These are phyloP conservation scores for Automeris io DNA, from an alignment of 2,888 invertebrate species.

Conservation along the genomic window DNA sequence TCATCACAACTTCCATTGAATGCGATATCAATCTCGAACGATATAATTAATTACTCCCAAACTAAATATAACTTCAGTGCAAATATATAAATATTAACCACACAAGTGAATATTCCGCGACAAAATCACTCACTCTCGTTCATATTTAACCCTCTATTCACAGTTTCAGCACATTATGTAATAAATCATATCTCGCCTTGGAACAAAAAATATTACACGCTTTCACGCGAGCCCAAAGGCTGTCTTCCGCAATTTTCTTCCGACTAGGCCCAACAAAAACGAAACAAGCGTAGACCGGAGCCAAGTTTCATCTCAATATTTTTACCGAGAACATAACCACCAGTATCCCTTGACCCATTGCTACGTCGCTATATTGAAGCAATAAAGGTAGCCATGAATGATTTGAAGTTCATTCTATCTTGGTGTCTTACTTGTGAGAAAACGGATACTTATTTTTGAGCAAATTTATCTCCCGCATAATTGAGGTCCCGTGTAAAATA, in stretches of 20 bases:
- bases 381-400: not conserved
- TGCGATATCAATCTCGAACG: no score
- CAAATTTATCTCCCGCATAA: not conserved
- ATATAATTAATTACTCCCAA: no score
- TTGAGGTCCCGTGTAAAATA: not conserved
- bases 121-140: not conserved
- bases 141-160: slow-evolving; percentile 1
- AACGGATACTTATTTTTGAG: slow-evolving; percentile 26
- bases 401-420: slow-evolving; percentile 2
- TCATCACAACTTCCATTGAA: no score
- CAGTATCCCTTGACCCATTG: slow-evolving; percentile 13
- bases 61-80: no score
- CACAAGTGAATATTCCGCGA: not conserved
- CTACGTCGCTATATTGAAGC: not conserved
- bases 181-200: slow-evolving; percentile 30
- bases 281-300: slow-evolving; percentile 23
- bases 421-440: slow-evolving; percentile 26
- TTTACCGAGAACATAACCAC: slow-evolving; percentile 29
- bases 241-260: slow-evolving; percentile 30
- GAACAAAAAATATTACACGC: slow-evolving; percentile 20
- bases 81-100: no score
- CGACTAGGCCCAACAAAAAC: slow-evolving; percentile 31
- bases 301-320: slow-evolving; percentile 44
- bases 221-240: slow-evolving; percentile 18
- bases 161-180: slow-evolving; percentile 18